phyloP scores from a whole-genome alignment of 2,888 invertebrate species.

The Pasiphila rectangulata region DNA sequence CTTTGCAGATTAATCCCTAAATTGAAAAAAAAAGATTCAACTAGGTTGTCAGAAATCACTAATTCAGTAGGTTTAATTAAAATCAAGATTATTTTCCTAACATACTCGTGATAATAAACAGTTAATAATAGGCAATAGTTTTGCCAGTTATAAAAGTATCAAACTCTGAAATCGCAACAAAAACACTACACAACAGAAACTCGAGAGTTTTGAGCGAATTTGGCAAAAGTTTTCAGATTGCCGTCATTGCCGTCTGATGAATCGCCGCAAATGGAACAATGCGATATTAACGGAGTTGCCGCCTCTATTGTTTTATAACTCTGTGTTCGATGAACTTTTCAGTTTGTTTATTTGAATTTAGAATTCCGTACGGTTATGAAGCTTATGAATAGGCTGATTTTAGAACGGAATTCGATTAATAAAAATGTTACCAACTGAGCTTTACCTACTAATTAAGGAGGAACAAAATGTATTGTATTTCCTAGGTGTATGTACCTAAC shows the following conservation, averaged over 20 bases:
- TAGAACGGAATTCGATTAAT: slow-evolving; percentile 8
- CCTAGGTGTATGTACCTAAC: too few species aligned
- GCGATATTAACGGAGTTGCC: slow-evolving; percentile 42
- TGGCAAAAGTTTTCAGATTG: slow-evolving; percentile 60
- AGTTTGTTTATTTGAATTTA: slow-evolving; percentile 37
- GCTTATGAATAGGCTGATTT: slow-evolving; percentile 7
- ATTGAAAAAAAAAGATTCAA: too few species aligned
- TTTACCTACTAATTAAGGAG: too few species aligned
- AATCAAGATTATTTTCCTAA: too few species aligned
- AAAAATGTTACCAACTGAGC: not conserved
- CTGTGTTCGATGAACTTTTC: slow-evolving; percentile 42
- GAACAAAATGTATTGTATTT: too few species aligned
- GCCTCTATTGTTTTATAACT: slow-evolving; percentile 44
- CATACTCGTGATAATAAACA: too few species aligned
- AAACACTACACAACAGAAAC: slow-evolving; percentile 43
- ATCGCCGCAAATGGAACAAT: slow-evolving; percentile 49
- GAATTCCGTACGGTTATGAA: slow-evolving; percentile 24
- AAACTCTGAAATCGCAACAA: slow-evolving; percentile 44
- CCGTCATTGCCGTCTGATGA: slow-evolving; percentile 55
- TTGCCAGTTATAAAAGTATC: slow-evolving; percentile 34
- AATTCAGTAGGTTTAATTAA: too few species aligned
- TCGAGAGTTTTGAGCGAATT: slow-evolving; percentile 65
- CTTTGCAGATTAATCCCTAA: too few species aligned
- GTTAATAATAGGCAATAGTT: slow-evolving; percentile 9
- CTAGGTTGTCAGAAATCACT: too few species aligned